Conservation (phyloP, 2,888 invertebrate genomes). For the Dioctria rufipes region DNA sequence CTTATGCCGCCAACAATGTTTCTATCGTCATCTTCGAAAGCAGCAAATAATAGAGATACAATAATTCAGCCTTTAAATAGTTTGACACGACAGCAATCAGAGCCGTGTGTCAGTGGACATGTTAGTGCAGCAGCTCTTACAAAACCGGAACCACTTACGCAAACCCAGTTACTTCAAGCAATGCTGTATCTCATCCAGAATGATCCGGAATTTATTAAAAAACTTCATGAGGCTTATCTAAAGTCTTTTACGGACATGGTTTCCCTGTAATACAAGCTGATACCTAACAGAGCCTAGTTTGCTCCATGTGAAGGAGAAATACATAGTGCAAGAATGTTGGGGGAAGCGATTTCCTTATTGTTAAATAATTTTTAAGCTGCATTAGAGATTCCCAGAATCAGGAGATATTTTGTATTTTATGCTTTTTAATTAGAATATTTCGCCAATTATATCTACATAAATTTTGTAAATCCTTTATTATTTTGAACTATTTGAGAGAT, state of each 20-base stretch:
- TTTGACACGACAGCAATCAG: conserved; percentile 53
- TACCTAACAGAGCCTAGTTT: background rate
- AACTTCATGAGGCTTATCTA: conserved; percentile 93
- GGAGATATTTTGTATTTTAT: conserved; percentile 32
- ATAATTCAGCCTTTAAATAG: background rate
- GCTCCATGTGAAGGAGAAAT: background rate
- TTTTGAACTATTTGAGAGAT: background rate
- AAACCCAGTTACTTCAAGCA: conserved; percentile 91
- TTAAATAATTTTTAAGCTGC: conserved; percentile 45
- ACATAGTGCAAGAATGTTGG: conserved; percentile 22
- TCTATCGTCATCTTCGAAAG: conserved; percentile 74
- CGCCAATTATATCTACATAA: background rate
- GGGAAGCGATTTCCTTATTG: conserved; percentile 39
- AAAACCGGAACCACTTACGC: conserved; percentile 81
- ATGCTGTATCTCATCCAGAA: conserved; percentile 89
- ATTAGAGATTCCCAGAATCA: conserved; percentile 42
- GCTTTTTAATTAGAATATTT: conserved; percentile 29
- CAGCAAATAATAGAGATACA: background rate
- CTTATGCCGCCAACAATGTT: conserved; percentile 92
- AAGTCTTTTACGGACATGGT: conserved; percentile 83
- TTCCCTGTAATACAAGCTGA: conserved; percentile 62
- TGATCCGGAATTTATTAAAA: conserved; percentile 90
- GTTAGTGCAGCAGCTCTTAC: background rate
- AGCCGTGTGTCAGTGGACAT: conserved; percentile 21
- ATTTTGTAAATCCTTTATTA: background rate